Evolutionary conservation across 2,797 vertebrate genomes (phyloP).

Genomic region (Pantherophis alleghaniensis): DNA sequence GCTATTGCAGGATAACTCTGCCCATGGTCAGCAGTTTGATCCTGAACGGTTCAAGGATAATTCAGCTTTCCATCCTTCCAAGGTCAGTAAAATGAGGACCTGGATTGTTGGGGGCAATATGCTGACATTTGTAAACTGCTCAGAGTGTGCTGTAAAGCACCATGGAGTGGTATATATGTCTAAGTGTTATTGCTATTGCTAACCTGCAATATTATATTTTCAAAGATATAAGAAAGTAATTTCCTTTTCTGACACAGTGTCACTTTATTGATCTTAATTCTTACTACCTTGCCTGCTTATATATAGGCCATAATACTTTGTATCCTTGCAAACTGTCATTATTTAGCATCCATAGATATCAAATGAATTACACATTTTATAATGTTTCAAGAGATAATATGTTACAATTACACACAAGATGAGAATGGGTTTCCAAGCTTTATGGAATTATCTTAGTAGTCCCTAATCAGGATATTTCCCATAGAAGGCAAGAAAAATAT

Average conservation of each 20-base stretch:
- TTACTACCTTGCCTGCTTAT: slow-evolving; percentile 47
- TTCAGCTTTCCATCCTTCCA: too few species aligned
- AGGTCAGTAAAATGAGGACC: too few species aligned
- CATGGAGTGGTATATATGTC: too few species aligned
- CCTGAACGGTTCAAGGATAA: too few species aligned
- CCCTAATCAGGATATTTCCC: neutral
- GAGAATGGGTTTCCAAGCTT: neutral
- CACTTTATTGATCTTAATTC: slow-evolving; percentile 55
- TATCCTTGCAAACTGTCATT: slow-evolving; percentile 26
- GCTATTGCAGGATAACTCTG: neutral
- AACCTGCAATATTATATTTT: slow-evolving; percentile 6
- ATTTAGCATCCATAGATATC: slow-evolving; percentile 31
- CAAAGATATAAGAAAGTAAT: slow-evolving; percentile 39
- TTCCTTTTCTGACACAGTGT: slow-evolving; percentile 21
- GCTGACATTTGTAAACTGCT: too few species aligned
- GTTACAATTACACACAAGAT: neutral
- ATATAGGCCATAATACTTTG: slow-evolving; percentile 23
- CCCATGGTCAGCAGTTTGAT: too few species aligned
- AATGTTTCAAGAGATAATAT: slow-evolving; percentile 17
- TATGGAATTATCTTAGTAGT: neutral
- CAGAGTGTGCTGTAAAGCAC: too few species aligned
- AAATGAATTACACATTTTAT: neutral
- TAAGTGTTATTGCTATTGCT: neutral
- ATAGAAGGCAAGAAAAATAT: neutral
- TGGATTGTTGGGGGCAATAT: too few species aligned